Evolutionary conservation across 2,888 invertebrate genomes (phyloP).

Genomic region (Calliopum simillimum): DNA sequence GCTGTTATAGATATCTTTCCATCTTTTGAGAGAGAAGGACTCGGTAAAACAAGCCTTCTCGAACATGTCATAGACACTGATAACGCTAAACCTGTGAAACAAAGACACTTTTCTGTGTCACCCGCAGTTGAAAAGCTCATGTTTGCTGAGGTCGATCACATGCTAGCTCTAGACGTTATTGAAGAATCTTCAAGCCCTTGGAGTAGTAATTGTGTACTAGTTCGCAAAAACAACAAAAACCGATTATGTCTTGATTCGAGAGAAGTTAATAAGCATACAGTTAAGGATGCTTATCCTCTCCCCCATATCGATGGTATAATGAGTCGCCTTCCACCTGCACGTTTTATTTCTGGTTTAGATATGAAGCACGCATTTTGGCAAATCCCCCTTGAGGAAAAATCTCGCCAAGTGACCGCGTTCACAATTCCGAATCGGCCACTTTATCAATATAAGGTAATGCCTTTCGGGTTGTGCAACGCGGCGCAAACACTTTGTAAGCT

Average conservation of each 20-base stretch:
- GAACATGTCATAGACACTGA: no score
- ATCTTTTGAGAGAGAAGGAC: no score
- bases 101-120: no score
- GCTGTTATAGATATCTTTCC: no score
- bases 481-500: not conserved
- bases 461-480: conserved; percentile 22
- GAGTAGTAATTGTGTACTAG: conserved; percentile 51
- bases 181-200: conserved; percentile 51
- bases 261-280: conserved; percentile 49
- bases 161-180: conserved; percentile 52
- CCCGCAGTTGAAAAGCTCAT: conserved; percentile 37
- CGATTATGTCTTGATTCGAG: conserved; percentile 53
- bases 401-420: not conserved
- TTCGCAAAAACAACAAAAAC: conserved; percentile 42
- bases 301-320: not conserved
- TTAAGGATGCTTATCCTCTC: conserved; percentile 18
- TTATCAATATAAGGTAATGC: conserved; percentile 7
- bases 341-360: not conserved
- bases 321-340: conserved; percentile 5
- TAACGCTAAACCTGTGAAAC: no score
- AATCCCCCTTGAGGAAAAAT: not conserved
- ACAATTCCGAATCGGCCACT: conserved; percentile 11
- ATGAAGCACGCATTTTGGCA: not conserved
- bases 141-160: conserved; percentile 51
- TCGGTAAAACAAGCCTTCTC: no score